Evolutionary conservation across 2,888 invertebrate genomes (phyloP).

Genomic region (Ornithoptera priamus): DNA sequence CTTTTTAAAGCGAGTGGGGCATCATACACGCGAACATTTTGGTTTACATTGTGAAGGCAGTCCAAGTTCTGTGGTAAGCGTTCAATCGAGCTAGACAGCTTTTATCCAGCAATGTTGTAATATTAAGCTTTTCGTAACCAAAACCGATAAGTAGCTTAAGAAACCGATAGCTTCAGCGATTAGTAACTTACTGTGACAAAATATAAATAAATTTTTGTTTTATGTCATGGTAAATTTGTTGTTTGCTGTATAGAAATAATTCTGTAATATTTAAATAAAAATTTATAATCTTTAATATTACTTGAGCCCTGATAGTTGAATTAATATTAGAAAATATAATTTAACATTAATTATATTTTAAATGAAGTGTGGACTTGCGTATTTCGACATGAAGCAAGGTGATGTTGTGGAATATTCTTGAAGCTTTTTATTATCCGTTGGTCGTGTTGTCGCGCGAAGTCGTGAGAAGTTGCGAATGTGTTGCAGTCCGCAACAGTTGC

Average conservation of each 20-base stretch:
- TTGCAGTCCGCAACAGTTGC: slow-evolving; percentile 33
- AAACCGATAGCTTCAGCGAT: slow-evolving; percentile 4
- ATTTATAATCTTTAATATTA: too few species aligned
- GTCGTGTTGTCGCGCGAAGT: slow-evolving; percentile 26
- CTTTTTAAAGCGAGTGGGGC: neutral
- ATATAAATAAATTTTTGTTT: neutral
- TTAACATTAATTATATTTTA: neutral
- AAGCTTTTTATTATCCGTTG: slow-evolving; percentile 36
- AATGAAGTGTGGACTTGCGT: neutral
- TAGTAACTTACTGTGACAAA: neutral
- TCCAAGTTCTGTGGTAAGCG: neutral
- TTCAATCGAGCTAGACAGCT: slow-evolving; percentile 11
- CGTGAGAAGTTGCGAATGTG: slow-evolving; percentile 34
- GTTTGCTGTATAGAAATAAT: too few species aligned
- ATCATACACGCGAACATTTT: neutral
- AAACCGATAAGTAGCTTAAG: slow-evolving; percentile 15
- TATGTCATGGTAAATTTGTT: too few species aligned
- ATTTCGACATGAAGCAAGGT: slow-evolving; percentile 21
- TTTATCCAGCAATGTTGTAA: slow-evolving; percentile 19
- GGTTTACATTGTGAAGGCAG: slow-evolving; percentile 10
- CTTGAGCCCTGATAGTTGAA: too few species aligned
- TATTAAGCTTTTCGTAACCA: slow-evolving; percentile 23
- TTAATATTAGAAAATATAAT: too few species aligned
- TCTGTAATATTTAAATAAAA: too few species aligned
- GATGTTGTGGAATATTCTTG: slow-evolving; percentile 37